These are phyloP conservation scores for Matsumurasca onukii DNA, from an alignment of 1,140 invertebrate genomes.

Conservation along the genomic window DNA sequence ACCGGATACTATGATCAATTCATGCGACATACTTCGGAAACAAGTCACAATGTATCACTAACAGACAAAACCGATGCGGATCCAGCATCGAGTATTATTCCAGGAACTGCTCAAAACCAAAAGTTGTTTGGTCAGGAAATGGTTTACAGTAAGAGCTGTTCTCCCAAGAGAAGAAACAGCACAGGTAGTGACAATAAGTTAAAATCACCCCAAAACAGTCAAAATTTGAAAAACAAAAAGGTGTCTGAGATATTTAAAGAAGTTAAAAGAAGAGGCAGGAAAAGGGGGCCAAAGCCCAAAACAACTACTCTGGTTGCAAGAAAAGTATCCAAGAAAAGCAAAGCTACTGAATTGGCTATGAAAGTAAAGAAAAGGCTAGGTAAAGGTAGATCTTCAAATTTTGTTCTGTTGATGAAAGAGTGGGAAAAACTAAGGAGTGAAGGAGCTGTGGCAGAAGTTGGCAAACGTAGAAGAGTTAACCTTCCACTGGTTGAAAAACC, in stretches of 20 bases:
- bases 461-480: slow-evolving; percentile 17
- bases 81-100: no score
- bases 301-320: neutral
- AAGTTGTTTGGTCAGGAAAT: no score
- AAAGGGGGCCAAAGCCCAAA: no score
- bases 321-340: neutral
- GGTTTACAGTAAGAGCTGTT: no score
- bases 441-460: slow-evolving; percentile 2
- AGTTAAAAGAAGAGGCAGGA: slow-evolving; percentile 9
- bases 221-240: slow-evolving; percentile 11
- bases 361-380: slow-evolving; percentile 10
- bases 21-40: no score
- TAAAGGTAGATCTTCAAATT: slow-evolving; percentile 17
- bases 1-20: neutral
- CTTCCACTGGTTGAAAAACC: no score
- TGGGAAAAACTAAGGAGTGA: slow-evolving; percentile 11
- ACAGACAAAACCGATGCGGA: no score
- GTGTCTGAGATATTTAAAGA: slow-evolving; percentile 12
- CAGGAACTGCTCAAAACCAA: no score
- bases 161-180: neutral
- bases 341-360: neutral
- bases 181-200: neutral
- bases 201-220: neutral
- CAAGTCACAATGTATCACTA: no score
- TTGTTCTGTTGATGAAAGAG: slow-evolving; percentile 12